phyloP scores from a whole-genome alignment of 2,888 invertebrate genomes.

The Trimorus sp. region DNA sequence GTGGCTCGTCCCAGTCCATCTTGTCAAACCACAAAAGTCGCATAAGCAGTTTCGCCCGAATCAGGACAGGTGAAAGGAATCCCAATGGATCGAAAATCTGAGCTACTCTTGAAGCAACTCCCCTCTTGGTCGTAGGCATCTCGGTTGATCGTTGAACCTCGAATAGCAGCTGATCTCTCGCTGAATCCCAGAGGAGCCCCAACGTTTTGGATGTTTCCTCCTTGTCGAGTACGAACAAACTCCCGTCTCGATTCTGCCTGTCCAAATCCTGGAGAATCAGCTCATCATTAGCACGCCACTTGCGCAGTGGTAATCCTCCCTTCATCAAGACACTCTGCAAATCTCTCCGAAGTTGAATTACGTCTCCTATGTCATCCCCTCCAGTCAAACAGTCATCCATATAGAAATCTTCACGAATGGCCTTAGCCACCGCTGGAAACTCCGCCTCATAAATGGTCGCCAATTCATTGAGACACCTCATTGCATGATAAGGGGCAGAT shows the following conservation, averaged over 20 bases:
- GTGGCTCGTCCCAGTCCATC: constrained; percentile 49
- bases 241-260: neutral
- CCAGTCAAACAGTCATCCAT: constrained; percentile 57
- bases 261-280: constrained; percentile 18
- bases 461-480: constrained; percentile 14
- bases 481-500: constrained; percentile 66
- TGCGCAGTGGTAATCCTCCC: constrained; percentile 39
- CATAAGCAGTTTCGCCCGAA: neutral
- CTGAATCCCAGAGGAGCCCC: constrained; percentile 59
- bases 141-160: constrained; percentile 15
- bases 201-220: constrained; percentile 55
- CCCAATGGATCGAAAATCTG: constrained; percentile 63
- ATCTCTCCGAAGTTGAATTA: neutral
- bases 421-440: constrained; percentile 36
- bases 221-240: constrained; percentile 45
- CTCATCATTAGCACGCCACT: constrained; percentile 56
- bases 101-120: constrained; percentile 51
- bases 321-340: constrained; percentile 22
- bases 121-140: constrained; percentile 23
- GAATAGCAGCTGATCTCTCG: constrained; percentile 46
- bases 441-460: constrained; percentile 27
- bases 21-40: constrained; percentile 27
- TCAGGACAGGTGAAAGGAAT: constrained; percentile 14
- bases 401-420: constrained; percentile 39
- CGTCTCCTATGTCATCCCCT: neutral